Conservation (phyloP, 1,140 invertebrate species). For the Drosophila ohnishii region DNA sequence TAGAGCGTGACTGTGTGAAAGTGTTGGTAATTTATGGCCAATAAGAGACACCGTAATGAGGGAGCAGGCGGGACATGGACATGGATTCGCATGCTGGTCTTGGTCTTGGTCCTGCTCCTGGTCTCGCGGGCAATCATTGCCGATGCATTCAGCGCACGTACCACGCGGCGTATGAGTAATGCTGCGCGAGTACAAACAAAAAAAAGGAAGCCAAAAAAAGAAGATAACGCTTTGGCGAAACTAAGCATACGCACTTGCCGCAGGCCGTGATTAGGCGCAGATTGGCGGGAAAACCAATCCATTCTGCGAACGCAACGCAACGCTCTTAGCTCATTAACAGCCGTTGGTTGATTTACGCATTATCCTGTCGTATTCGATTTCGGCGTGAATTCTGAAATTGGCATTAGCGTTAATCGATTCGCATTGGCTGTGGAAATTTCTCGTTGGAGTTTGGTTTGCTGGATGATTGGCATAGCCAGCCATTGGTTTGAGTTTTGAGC, state of each 20-base stretch:
- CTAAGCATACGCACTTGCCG: slow-evolving; percentile 21
- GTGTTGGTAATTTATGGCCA: slow-evolving; percentile 52
- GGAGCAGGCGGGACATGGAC: slow-evolving; percentile 9
- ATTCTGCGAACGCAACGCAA: slow-evolving; percentile 1
- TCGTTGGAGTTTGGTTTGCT: background rate
- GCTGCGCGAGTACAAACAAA: slow-evolving; percentile 4
- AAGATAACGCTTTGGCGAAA: slow-evolving; percentile 23
- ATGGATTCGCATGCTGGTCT: slow-evolving; percentile 2
- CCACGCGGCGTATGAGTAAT: slow-evolving; percentile 54
- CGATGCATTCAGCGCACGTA: slow-evolving; percentile 52
- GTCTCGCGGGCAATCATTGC: slow-evolving; percentile 17
- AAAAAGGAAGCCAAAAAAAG: background rate
- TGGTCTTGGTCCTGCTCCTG: background rate
- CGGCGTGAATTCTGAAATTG: background rate
- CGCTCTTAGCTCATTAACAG: slow-evolving; percentile 33
- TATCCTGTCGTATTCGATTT: slow-evolving; percentile 12
- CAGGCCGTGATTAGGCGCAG: slow-evolving; percentile 33
- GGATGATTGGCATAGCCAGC: background rate
- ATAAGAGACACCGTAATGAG: slow-evolving; percentile 55
- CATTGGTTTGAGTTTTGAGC: background rate
- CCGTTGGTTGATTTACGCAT: slow-evolving; percentile 32
- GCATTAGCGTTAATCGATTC: background rate
- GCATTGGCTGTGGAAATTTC: background rate
- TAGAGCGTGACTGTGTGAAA: slow-evolving; percentile 43
- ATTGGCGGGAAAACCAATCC: slow-evolving; percentile 8